Evolutionary conservation across 2,113 vertebrate species (phyloP).

Genomic region (Rhadina sibilatrix): DNA sequence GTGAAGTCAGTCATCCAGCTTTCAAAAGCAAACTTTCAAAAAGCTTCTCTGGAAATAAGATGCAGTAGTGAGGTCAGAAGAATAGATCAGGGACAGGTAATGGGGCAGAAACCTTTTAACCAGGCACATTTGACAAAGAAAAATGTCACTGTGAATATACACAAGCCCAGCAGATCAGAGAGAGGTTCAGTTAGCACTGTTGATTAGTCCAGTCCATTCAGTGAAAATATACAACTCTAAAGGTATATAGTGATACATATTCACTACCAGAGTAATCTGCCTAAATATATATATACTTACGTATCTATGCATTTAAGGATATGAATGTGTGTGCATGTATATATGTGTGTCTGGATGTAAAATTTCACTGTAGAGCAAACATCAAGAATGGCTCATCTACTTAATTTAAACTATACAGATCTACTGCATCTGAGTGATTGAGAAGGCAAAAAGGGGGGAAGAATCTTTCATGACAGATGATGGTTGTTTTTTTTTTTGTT

Average conservation of each 20-base stretch:
- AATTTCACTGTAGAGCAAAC: not conserved
- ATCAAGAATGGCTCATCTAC: not conserved
- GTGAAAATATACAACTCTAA: not conserved
- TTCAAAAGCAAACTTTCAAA: not conserved
- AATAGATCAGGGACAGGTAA: not conserved
- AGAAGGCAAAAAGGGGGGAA: not conserved
- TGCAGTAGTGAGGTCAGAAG: not conserved
- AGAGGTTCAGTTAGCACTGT: not conserved
- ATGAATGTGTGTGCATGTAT: rapidly evolving
- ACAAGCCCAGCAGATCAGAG: not conserved
- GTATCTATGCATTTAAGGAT: not conserved
- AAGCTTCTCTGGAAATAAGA: not conserved
- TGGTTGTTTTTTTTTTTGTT: too few relatives aligned
- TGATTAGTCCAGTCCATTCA: rapidly evolving
- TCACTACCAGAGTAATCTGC: not conserved
- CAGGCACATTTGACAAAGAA: not conserved
- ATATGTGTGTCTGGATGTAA: not conserved
- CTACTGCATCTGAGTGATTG: not conserved
- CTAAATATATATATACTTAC: not conserved
- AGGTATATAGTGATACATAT: not conserved
- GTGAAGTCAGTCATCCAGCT: not conserved
- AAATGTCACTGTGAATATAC: not conserved
- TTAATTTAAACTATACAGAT: not conserved
- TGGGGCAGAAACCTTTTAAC: not conserved
- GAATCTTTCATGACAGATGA: not conserved